Base-by-base conservation (phyloP, 2,113 vertebrate species). In the Malaclemys terrapin region DNA sequence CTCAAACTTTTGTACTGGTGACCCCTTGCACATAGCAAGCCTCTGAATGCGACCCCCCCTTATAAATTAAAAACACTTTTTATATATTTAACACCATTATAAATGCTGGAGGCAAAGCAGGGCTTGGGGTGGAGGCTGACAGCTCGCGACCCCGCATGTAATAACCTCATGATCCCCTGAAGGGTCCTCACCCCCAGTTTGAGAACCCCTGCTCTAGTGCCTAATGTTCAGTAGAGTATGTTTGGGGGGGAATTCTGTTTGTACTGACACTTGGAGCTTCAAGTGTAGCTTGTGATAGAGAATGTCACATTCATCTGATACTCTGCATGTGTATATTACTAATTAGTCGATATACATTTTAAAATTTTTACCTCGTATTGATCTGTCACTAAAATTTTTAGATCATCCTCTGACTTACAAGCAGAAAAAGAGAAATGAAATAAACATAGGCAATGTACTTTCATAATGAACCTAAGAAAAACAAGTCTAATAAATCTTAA, bases 401-500 rank as follows among this genome's bases (percentile, higher is more conserved):
- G 69, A 4, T 38, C 45, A 13, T 84, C 31, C 85, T 56, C 38
- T 29, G 4, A 75, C 80, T 79, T 65, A 94, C 31, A 47, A 84
- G 38, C 35, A 79, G 47, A 7, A 52, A 53, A 38, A 53, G 78
- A 90, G 79, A 54, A 87, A 76, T 50, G 0, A 89, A 35, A 80
- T 90, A 72, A 87, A 90, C 4, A 42, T 86, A 4, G 82, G 89
- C 80, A 20, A 16, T 10, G 4, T 25, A 59, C 6, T 80, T 85
- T 45, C 84, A 91, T 91, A 69, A 59, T n/a, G 4, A 93, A 80
- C 6, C 27, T 80, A 53, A 24, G n/a, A 91, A 95, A 62, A 24
- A 57, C 52, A 78, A 84, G 5, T 5, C 52, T 82, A 86, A 13
- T 53, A 56, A 16, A 50, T 53, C 47, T 47, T 62, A 75, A 84